Base-by-base conservation (phyloP, 2,888 invertebrate species). In the Aphidoletes aphidimyza region DNA sequence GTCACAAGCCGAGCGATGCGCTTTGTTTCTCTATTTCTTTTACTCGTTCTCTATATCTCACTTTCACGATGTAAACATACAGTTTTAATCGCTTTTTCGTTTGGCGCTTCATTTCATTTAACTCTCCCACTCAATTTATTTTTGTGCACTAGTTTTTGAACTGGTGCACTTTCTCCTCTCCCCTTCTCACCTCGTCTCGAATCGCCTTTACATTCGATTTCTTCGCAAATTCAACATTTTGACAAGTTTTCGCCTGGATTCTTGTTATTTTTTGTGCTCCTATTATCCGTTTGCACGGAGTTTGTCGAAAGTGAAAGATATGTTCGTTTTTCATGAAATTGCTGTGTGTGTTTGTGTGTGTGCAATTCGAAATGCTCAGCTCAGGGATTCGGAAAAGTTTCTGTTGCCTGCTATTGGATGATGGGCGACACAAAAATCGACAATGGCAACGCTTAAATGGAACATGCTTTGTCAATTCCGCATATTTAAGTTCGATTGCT, bases 71-170 rank as follows among this genome's bases (percentile, higher is more conserved):
- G 17, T 5, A 42, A 9, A 30, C 30, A 30, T 69, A 1, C 69
- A 69, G 14, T 69, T 69, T 69, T 69, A 34, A 69, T 69, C 26
- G 69, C n/a, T 69, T 69, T 69, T 69, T n/a, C 69, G 69, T 69
- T 69, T 69, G 26, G 69, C 69, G 69, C 30, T 69, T 69, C 69
- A 30, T 30, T 69, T 69, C 69, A 69, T 54, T 54, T 2, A 54
- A 9, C 30, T 30, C n/a, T n/a, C n/a, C n/a, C 19, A 69, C 11
- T 2, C 11, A 30, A 30, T 11, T 30, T 9, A 69, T 30, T 69
- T 69, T 26, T 69, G 22, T 54, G 54, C 9, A 14, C 54, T 22
- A 6, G 54, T 54, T 54, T 54, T 54, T 54, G n/a, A n/a, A n/a
- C n/a, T n/a, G n/a, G n/a, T n/a, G n/a, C n/a, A n/a, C n/a, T n/a